Percentiles rank a stretch among this genome's conserved stretches.
Evolutionary conservation across 2,888 invertebrate genomes (phyloP).

Genomic region (Cryptophagus acutangulus): DNA sequence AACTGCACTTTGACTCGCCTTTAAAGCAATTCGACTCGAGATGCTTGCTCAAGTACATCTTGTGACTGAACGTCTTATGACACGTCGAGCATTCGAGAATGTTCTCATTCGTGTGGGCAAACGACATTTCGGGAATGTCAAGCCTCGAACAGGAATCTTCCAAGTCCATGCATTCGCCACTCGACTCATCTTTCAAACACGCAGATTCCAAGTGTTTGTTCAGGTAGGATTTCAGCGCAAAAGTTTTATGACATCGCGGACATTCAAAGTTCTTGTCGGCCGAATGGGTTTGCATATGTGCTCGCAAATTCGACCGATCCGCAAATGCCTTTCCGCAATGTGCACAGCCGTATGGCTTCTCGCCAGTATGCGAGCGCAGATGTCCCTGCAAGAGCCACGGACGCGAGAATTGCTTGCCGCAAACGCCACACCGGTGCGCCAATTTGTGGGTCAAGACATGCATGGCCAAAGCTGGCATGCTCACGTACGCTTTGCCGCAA

Average conservation of each 20-base stretch:
- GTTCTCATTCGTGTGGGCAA: too few species aligned
- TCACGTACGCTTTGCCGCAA: slow-evolving; percentile 94
- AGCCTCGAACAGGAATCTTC: background rate
- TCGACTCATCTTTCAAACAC: slow-evolving; percentile 63
- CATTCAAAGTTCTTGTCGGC: slow-evolving; percentile 87
- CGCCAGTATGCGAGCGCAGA: slow-evolving; percentile 84
- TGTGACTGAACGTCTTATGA: too few species aligned
- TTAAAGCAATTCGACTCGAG: too few species aligned
- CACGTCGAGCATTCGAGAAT: too few species aligned
- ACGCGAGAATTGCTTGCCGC: slow-evolving; percentile 90
- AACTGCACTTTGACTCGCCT: background rate
- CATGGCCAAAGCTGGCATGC: slow-evolving; percentile 95
- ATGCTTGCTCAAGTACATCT: too few species aligned
- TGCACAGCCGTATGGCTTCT: slow-evolving; percentile 91
- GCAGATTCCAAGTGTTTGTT: slow-evolving; percentile 93
- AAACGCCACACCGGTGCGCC: slow-evolving; percentile 85
- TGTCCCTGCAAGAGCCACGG: slow-evolving; percentile 93
- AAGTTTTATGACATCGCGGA: slow-evolving; percentile 80
- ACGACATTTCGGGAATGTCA: background rate
- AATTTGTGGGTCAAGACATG: slow-evolving; percentile 89
- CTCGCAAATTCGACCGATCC: slow-evolving; percentile 86
- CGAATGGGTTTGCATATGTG: slow-evolving; percentile 93
- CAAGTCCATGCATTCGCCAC: slow-evolving; percentile 26
- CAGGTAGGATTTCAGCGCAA: slow-evolving; percentile 90
- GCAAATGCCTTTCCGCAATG: slow-evolving; percentile 93